Base-by-base conservation (phyloP, 2,797 vertebrate genomes). In the Sebastes minor region DNA sequence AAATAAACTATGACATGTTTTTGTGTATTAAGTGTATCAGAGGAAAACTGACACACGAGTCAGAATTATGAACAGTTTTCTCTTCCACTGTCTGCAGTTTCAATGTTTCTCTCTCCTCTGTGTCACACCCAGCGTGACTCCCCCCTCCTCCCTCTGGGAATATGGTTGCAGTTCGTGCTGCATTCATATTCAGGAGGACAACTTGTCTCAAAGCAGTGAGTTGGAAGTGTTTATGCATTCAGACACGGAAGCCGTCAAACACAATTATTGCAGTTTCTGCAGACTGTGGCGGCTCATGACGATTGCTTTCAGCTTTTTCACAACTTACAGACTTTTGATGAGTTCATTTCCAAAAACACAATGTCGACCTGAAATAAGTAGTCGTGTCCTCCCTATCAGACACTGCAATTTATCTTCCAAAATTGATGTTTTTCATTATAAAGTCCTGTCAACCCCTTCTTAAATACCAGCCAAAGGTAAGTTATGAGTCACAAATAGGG, bases 141-240 rank as follows among this genome's bases (percentile, higher is more conserved):
- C 64, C 64, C 8, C 76, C 18, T 23, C 49, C 79, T 49, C 80
- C 74, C 79, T 63, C 62, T 71, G 85, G 78, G 68, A 78, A 83
- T 18, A 81, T 33, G 42, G 68, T 69, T 78, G 65, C 83, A 72
- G 80, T 82, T 84, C 66, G 70, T 71, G 81, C 78, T 82, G 60
- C 69, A 84, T 89, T 83, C 65, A 76, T 35, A 85, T 89, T 90
- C 82, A 89, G 69, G 5, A 63, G 71, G 74, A 88, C 65, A 74
- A 81, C 72, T 18, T 30, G 82, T 74, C 83, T 89, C 35, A 57
- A 30, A 69, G 81, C 84, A 86, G 59, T 7, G 71, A 90, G 76
- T 22, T 82, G 80, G 76, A 85, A 79, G 77, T 74, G 74, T 79
- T 82, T 73, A 61, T 71, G 57, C 32, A 70, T 82, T 81, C 77